Evolutionary conservation across 2,888 invertebrate species (phyloP).

Genomic region (Boloria selene): DNA sequence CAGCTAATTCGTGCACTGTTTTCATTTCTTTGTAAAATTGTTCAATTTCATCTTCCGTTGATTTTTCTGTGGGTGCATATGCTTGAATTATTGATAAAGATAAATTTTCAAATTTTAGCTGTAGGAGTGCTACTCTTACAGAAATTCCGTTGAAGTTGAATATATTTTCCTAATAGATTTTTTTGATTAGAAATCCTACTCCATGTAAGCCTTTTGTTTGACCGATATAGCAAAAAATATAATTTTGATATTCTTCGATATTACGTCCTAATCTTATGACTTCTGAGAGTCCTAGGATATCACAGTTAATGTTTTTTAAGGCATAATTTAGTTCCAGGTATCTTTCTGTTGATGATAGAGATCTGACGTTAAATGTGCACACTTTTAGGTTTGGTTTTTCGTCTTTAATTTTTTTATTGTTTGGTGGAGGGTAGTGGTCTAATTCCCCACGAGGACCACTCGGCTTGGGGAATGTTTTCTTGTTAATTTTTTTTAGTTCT

Average conservation of each 20-base stretch:
- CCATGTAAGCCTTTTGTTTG: neutral
- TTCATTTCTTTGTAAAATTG: conserved; percentile 18
- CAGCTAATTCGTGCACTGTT: neutral
- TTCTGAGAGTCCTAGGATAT: conserved; percentile 9
- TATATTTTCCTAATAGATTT: neutral
- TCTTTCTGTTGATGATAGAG: neutral
- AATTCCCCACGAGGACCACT: conserved; percentile 35
- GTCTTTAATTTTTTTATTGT: conserved; percentile 5
- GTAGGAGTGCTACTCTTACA: conserved; percentile 4
- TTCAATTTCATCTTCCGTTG: conserved; percentile 18
- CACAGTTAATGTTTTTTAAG: neutral
- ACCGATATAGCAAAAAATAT: neutral
- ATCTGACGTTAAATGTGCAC: conserved; percentile 7
- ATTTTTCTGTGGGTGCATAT: neutral
- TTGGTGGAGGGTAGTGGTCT: conserved; percentile 35
- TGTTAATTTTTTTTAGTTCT: conserved; percentile 20
- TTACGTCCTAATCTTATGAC: neutral
- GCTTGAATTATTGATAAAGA: conserved; percentile 21
- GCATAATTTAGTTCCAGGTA: neutral
- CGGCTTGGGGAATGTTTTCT: conserved; percentile 5
- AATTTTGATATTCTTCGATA: neutral
- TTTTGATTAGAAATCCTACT: conserved; percentile 1
- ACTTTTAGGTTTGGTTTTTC: conserved; percentile 9
- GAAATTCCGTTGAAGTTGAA: neutral
- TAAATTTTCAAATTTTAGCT: neutral